A percentile compares a stretch with the other conserved stretches of the same genome.
Conservation (phyloP, 23 tunicate genomes). For the Ascidia mentula region DNA sequence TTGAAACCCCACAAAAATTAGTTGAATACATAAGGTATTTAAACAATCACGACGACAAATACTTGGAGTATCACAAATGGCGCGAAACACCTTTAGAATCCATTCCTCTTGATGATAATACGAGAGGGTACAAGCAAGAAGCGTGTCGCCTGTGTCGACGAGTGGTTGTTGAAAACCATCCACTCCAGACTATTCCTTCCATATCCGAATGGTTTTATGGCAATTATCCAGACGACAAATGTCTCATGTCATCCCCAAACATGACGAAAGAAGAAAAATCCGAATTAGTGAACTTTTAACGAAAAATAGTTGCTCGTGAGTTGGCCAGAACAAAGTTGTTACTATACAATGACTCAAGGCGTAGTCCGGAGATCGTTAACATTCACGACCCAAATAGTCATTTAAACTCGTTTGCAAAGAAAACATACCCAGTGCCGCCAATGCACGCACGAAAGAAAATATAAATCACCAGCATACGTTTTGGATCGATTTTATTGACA, state of each 20-base stretch:
- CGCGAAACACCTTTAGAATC: constrained; percentile 17
- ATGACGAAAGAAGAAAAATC: constrained; percentile 17
- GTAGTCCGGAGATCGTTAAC: no score
- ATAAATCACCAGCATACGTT: no score
- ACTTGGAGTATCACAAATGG: constrained; percentile 79
- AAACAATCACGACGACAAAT: constrained; percentile 42
- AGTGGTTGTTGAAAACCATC: constrained; percentile 27
- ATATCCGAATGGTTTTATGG: constrained; percentile 61
- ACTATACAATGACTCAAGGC: no score
- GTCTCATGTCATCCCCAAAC: constrained; percentile 29
- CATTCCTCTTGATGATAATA: constrained; percentile 30
- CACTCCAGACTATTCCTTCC: constrained; percentile 43
- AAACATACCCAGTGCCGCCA: no score
- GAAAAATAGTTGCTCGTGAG: no score
- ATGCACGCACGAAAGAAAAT: no score
- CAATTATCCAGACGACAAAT: constrained; percentile 36
- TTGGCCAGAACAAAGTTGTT: no score
- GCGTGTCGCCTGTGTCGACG: constrained; percentile 43
- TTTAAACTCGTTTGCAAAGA: no score
- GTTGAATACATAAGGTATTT: constrained; percentile 51
- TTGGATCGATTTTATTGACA: no score
- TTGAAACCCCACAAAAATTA: constrained; percentile 43
- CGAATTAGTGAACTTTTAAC: constrained; percentile 27
- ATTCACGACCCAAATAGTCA: no score
- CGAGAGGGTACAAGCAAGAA: constrained; percentile 30